Evolutionary conservation across 1,140 invertebrate genomes (phyloP).

Genomic region (Trissolcus basalis): DNA sequence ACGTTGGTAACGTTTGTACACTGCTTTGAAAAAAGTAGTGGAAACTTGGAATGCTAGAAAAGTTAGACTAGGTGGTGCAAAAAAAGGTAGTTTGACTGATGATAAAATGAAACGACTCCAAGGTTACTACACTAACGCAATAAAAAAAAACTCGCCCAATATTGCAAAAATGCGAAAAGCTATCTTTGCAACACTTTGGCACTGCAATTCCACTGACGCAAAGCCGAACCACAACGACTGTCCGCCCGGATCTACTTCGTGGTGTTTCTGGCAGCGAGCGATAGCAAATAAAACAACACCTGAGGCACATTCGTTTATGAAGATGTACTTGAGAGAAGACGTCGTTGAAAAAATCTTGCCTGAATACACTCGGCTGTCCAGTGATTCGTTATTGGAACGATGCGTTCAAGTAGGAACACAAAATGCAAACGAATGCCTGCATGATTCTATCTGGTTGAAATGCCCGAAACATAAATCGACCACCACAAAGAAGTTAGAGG

Average conservation of each 20-base stretch:
- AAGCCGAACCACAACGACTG: slow-evolving; percentile 15
- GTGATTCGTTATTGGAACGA: slow-evolving; percentile 29
- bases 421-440: slow-evolving; percentile 37
- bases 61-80: slow-evolving; percentile 8
- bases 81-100: slow-evolving; percentile 9
- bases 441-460: slow-evolving; percentile 23
- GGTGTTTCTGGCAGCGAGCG: slow-evolving; percentile 27
- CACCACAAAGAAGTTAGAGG: too few relatives aligned
- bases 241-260: slow-evolving; percentile 4
- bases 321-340: slow-evolving; percentile 13
- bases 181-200: slow-evolving; percentile 1
- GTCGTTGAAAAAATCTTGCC: slow-evolving; percentile 19
- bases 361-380: too few relatives aligned
- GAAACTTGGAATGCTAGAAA: background rate
- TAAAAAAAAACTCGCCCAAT: too few relatives aligned
- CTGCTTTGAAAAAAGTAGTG: slow-evolving; percentile 4
- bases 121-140: too few relatives aligned
- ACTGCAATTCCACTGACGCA: slow-evolving; percentile 3
- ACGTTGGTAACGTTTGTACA: slow-evolving; percentile 18
- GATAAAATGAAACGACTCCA: slow-evolving; percentile 8
- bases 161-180: too few relatives aligned
- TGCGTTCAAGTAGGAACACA: slow-evolving; percentile 23
- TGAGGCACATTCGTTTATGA: slow-evolving; percentile 13
- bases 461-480: too few relatives aligned
- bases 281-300: background rate